Evolutionary conservation across 1,140 invertebrate species (phyloP), one percentile per base, ranked within the genome.

Genomic region (Lerema accius): DNA sequence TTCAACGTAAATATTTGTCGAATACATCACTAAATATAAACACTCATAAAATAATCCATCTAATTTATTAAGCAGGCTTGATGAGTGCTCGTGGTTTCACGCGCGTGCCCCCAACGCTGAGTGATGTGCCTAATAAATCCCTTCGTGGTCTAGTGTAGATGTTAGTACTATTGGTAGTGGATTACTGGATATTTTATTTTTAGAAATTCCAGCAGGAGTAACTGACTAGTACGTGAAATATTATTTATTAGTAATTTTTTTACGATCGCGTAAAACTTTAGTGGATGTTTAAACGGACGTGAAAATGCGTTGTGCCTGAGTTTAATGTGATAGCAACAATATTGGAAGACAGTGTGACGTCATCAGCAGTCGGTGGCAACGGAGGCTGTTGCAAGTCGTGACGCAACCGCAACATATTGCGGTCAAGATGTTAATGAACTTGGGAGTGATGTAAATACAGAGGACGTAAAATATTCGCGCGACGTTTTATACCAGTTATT

Each of bases 391-490:
- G 17, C 11, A 5, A 48, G 23, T 14, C 28, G 51, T 55, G 51
- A 42, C 39, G 51, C 51, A 55, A 53, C n/a, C 17, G 49, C 6
- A 9, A 51, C 37, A 43, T 55, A 55, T 55, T 50, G 14, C 49
- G 39, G 19, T 63, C 60, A 45, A 11, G 28, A 28, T 63, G 49
- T 46, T 63, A 53, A 35, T 42, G 40, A 49, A 39, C 28, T 49
- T 40, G 46, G 50, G 28, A 46, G 3, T 39, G 37, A 46, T 6
- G 32, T 14, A 59, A 58, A 58, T 32, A 45, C 23, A 10, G 23
- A 3, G n/a, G n/a, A n/a, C n/a, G n/a, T n/a, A n/a, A n/a, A n/a
- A n/a, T n/a, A n/a, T n/a, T n/a, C n/a, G n/a, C n/a, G n/a, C n/a
- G n/a, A n/a, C n/a, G n/a, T n/a, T n/a, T n/a, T n/a, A n/a, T n/a